These are phyloP conservation scores for Atherinomorus stipes DNA, from an alignment of 2,113 vertebrate genomes.

Conservation along the genomic window DNA sequence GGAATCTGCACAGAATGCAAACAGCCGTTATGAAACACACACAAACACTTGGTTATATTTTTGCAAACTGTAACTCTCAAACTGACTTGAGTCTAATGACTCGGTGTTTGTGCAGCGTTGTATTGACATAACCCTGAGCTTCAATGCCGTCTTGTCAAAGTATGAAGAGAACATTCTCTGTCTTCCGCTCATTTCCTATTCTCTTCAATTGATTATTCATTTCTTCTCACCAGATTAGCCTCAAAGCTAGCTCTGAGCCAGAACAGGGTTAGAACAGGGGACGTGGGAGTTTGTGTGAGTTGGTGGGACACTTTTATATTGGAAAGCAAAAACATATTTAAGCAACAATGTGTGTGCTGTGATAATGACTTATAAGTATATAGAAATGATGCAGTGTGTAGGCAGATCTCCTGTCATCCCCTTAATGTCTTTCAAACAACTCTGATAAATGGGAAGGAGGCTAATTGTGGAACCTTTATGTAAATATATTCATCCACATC, in stretches of 20 bases:
- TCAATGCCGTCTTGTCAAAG: slow-evolving; percentile 52
- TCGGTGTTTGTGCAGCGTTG: slow-evolving; percentile 20
- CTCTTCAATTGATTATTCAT: slow-evolving; percentile 69
- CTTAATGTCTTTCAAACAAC: slow-evolving; percentile 6
- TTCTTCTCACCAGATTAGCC: slow-evolving; percentile 54
- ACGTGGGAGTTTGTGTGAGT: not conserved
- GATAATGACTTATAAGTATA: not conserved
- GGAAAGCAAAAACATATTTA: not conserved
- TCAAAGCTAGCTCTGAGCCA: slow-evolving; percentile 33
- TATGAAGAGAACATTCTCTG: slow-evolving; percentile 43
- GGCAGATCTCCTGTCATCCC: slow-evolving; percentile 26
- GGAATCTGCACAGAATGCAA: slow-evolving; percentile 5
- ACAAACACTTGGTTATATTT: too few relatives aligned
- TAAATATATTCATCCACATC: slow-evolving; percentile 57
- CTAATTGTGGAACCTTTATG: slow-evolving; percentile 60
- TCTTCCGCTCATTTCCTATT: slow-evolving; percentile 66
- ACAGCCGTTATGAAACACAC: not conserved
- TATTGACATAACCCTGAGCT: slow-evolving; percentile 61
- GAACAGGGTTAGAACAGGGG: not conserved
- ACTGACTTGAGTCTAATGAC: slow-evolving; percentile 20
- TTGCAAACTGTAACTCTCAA: not conserved
- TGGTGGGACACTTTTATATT: not conserved
- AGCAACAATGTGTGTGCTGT: not conserved
- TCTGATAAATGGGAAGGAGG: slow-evolving; percentile 60
- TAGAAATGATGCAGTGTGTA: not conserved